Conservation (phyloP, 1,140 invertebrate species). For the Drosophila pseudoananassae region DNA sequence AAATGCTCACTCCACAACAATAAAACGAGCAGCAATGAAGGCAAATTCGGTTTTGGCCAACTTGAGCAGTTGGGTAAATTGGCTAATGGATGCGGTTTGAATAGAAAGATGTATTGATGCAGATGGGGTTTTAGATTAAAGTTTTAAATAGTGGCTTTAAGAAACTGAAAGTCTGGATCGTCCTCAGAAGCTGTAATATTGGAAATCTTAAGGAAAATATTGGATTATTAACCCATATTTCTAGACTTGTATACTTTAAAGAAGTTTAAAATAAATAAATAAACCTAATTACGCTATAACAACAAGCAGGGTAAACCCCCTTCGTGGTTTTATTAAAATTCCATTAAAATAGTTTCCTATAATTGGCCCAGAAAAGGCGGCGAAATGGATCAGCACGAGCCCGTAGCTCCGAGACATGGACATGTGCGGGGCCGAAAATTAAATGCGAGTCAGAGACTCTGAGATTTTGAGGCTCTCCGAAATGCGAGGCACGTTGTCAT, state of each 20-base stretch:
- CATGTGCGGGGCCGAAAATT: slow-evolving; percentile 48
- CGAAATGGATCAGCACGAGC: slow-evolving; percentile 43
- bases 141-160: neutral
- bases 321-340: neutral
- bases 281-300: neutral
- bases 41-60: slow-evolving; percentile 2
- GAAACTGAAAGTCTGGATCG: no score
- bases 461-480: slow-evolving; percentile 1
- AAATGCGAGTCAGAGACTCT: slow-evolving; percentile 46
- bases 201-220: no score
- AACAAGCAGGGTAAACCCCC: neutral
- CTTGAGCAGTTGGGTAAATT: slow-evolving; percentile 13
- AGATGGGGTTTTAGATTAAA: neutral
- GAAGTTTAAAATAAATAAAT: neutral
- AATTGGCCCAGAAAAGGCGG: slow-evolving; percentile 40
- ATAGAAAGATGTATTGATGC: neutral
- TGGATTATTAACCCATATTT: no score
- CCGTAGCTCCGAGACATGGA: slow-evolving; percentile 28
- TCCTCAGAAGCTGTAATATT: no score
- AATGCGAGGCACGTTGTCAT: slow-evolving; percentile 69
- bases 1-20: slow-evolving; percentile 19
- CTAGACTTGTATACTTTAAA: neutral
- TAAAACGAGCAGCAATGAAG: slow-evolving; percentile 17
- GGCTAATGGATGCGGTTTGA: slow-evolving; percentile 27
- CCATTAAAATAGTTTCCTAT: slow-evolving; percentile 17